phyloP scores from a whole-genome alignment of 2,113 vertebrate species.

The Misgurnus anguillicaudatus region DNA sequence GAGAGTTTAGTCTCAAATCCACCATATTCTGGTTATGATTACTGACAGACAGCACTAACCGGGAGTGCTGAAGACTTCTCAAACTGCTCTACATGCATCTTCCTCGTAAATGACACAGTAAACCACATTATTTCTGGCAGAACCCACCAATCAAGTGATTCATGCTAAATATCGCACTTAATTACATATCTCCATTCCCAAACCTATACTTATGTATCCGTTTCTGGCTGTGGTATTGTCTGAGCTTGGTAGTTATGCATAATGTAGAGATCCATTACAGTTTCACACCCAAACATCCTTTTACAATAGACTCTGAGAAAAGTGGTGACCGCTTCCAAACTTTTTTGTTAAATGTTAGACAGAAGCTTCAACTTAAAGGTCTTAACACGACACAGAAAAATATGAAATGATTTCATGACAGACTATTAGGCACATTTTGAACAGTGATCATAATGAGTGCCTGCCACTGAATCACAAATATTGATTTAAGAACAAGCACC shows the following conservation, averaged over 20 bases:
- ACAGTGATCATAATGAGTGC: too few relatives aligned
- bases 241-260: slow-evolving; percentile 34
- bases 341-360: too few relatives aligned
- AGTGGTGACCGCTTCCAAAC: slow-evolving; percentile 5
- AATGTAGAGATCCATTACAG: slow-evolving; percentile 47
- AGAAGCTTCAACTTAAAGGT: neutral
- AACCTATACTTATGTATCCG: slow-evolving; percentile 29
- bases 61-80: neutral
- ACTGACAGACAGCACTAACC: slow-evolving; percentile 2
- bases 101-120: slow-evolving; percentile 24
- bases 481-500: too few relatives aligned
- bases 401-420: too few relatives aligned
- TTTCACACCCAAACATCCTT: slow-evolving; percentile 22
- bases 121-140: slow-evolving; percentile 37
- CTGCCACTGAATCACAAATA: too few relatives aligned
- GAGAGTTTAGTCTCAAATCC: neutral
- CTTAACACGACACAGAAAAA: too few relatives aligned
- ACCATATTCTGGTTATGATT: neutral
- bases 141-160: slow-evolving; percentile 41
- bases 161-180: slow-evolving; percentile 42
- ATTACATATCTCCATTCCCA: slow-evolving; percentile 49
- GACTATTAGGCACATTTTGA: too few relatives aligned
- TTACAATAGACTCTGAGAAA: slow-evolving; percentile 24
- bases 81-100: slow-evolving; percentile 13
- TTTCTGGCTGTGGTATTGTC: slow-evolving; percentile 44